Base-by-base conservation (phyloP, 2,888 invertebrate species). In the Siphlonurus alternatus region DNA sequence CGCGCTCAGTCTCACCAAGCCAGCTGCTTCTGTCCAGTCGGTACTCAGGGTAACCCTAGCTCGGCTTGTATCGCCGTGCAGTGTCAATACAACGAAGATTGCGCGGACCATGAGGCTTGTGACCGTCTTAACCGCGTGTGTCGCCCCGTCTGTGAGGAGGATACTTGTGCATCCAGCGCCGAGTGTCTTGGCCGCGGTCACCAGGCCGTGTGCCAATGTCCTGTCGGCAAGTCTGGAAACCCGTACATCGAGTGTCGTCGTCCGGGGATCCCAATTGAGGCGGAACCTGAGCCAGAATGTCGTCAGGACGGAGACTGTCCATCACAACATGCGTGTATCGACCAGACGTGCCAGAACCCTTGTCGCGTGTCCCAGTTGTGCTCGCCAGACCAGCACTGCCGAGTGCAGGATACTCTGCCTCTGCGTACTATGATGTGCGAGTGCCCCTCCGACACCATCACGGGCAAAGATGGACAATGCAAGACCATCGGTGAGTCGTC, bases 11-110 rank as follows among this genome's bases (percentile, higher is more conserved):
- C 68, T n/a, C 93, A 94, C 73, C 81, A 82, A 63, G 85, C 89
- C 0, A 86, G 87, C 66, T 94, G 94, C 71, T 81, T 83, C 65
- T 94, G 93, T 74, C 93, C 92, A 56, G 76, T 81, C 1, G 93
- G 93, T 59, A 91, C 88, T 2, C 91, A 89, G 76, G 93, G 93
- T 56, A 87, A 90, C 75, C 88, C 92, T 1, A 81, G 83, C 66
- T 78, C 88, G 2, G 86, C 89, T 22, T 94, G 94, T 72, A 86
- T 93, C 65, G 83, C 87, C 1, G 89, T 87, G 7, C 82, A 87
- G 56, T 93, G 93, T 69, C 90, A 90, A 71, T 91, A 89, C 74
- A 91, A 93, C 72, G 90, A 92, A 71, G 93, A 93, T 72, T 93
- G 93, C 70, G 88, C 87, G 38, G 86, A 88, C 70, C 82, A 88